Evolutionary conservation across 1,140 invertebrate species (phyloP), one percentile per base, ranked within the genome.

Genomic region (Penaeus indicus): DNA sequence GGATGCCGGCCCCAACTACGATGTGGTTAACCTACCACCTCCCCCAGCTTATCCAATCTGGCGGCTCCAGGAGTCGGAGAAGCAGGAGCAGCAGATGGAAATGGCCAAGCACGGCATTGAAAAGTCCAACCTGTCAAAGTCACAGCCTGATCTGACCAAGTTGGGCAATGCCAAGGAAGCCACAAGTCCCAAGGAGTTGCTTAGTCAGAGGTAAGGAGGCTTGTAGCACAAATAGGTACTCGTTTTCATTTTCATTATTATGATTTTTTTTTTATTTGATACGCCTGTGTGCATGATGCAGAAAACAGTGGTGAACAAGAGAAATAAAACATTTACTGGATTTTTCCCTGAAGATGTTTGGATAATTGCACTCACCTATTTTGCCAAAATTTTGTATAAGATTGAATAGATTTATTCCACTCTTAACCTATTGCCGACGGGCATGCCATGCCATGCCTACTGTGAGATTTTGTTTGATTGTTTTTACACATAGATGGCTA

Each of bases 101-200:
- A n/a, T 80, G 25, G 81, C 32, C 27, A 86, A 85, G 3, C 84
- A 83, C 64, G 60, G 47, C 19, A 27, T 67, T 61, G 86, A 90
- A 47, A 86, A 86, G 54, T 72, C 90, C 81, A 42, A 90, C n/a
- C 92, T 96, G 78, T 97, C 97, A 25, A 95, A 96, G 90, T 98
- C 97, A 10, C 96, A 97, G 91, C 96, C 96, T 2, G 96, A 97
- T 91, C 92, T 94, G 81, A 93, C 92, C 10, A 85, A 80, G 32
- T 32, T 91, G 4, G 86, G 79, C 60, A 89, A 82, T 78, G 63
- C 90, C 75, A 90, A 89, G 62, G 82, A 83, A 64, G 62, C 72
- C 32, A 78, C 86, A 83, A 88, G 81, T 88, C 86, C 86, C 67
- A 88, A 88, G 61, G 89, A 90, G 79, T 85, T 91, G 27, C 78